A percentile compares a stretch with the other conserved stretches of the same genome.
Conservation (phyloP, 2,113 vertebrate genomes). For the Erinaceus europaeus region DNA sequence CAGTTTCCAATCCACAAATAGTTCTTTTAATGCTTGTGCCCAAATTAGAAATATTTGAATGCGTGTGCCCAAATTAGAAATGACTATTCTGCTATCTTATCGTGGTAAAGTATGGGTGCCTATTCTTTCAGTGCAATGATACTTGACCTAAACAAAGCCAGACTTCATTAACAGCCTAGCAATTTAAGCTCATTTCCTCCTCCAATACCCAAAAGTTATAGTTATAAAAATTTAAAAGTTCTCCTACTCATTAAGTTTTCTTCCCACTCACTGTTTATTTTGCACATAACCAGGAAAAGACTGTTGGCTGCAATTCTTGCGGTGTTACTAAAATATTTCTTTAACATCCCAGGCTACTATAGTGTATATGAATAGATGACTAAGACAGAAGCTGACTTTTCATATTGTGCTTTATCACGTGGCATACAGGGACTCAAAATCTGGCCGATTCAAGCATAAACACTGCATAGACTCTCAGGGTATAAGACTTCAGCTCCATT, state of each 20-base stretch:
- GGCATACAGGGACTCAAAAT: background rate
- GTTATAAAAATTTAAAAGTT: constrained; percentile 54
- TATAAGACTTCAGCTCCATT: constrained; percentile 26
- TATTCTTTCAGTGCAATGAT: background rate
- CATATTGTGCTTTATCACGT: constrained; percentile 71
- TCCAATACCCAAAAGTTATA: constrained; percentile 1
- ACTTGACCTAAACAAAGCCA: background rate
- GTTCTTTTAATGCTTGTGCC: background rate
- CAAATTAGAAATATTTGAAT: constrained; percentile 6
- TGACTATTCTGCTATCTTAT: constrained; percentile 22
- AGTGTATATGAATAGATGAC: constrained; percentile 52
- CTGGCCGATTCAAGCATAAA: constrained; percentile 55
- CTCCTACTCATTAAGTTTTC: constrained; percentile 54
- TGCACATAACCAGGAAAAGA: constrained; percentile 64
- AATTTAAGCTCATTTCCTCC: constrained; percentile 40
- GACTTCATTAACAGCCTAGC: constrained; percentile 14
- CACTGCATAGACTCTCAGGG: background rate
- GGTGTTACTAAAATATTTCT: constrained; percentile 66
- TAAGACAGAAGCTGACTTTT: constrained; percentile 64
- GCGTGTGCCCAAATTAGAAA: too few relatives aligned
- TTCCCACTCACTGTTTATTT: constrained; percentile 69
- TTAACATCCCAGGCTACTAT: constrained; percentile 64
- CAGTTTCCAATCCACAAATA: constrained; percentile 24
- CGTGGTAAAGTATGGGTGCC: background rate
- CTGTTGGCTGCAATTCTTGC: constrained; percentile 65